Percentiles rank a stretch among this genome's conserved stretches.
These are phyloP conservation scores for Podilymbus podiceps DNA, from an alignment of 2,113 vertebrate genomes.

Conservation along the genomic window DNA sequence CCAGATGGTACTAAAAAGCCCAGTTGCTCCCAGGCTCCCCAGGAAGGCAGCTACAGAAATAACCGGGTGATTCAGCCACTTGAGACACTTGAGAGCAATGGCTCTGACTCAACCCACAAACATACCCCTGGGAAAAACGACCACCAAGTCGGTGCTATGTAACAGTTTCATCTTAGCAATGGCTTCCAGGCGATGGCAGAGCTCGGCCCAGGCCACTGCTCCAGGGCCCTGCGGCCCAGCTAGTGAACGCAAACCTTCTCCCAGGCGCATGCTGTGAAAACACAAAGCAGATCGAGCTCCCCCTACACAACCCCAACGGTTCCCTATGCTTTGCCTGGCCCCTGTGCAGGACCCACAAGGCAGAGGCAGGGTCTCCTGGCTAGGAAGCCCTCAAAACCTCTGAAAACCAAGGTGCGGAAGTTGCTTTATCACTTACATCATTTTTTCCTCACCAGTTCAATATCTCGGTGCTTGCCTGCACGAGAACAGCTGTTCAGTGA, in stretches of 20 bases:
- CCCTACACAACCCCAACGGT: accelerated
- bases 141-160: background rate
- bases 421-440: background rate
- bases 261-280: accelerated
- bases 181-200: background rate
- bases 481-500: background rate
- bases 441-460: background rate
- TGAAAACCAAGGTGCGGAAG: background rate
- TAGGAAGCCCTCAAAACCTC: background rate
- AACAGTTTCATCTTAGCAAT: background rate
- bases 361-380: background rate
- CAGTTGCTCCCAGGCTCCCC: background rate
- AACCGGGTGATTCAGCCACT: background rate
- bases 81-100: background rate
- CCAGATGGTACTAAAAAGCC: background rate
- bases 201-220: background rate
- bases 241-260: background rate
- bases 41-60: background rate
- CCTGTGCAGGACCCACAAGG: background rate
- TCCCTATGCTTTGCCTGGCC: background rate
- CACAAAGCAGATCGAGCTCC: background rate
- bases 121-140: background rate
- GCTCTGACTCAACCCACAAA: background rate
- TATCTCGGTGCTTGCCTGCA: background rate
- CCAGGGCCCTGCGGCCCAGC: accelerated